phyloP scores from a whole-genome alignment of 2,888 invertebrate species.

The Synergus umbraculus region DNA sequence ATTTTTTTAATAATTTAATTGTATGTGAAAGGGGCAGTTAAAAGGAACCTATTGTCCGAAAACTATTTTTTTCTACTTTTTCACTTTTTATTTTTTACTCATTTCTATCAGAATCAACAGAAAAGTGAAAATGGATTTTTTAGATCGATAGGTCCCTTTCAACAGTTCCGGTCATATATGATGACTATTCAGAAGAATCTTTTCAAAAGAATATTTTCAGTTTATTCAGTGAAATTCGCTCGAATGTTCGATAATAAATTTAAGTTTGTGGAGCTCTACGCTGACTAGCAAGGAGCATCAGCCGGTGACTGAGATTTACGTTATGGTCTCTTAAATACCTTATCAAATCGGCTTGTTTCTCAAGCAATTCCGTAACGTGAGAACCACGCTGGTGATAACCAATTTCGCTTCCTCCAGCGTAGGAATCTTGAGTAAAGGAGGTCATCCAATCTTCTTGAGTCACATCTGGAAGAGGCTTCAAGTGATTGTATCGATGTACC shows the following conservation, averaged over 20 bases:
- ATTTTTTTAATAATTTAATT: neutral
- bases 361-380: constrained; percentile 79
- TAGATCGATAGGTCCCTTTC: too few species aligned
- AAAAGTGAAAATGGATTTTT: too few species aligned
- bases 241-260: neutral
- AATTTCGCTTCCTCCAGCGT: constrained; percentile 78
- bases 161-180: too few species aligned
- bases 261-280: constrained; percentile 56
- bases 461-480: constrained; percentile 82
- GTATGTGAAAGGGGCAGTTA: neutral
- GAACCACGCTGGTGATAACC: constrained; percentile 75
- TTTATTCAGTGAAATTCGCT: neutral
- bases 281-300: constrained; percentile 77
- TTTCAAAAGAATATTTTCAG: neutral
- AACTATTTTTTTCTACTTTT: too few species aligned
- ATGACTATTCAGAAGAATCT: neutral
- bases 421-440: constrained; percentile 78
- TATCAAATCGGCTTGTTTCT: constrained; percentile 86
- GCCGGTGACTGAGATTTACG: constrained; percentile 82
- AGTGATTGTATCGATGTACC: constrained; percentile 81
- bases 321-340: constrained; percentile 84
- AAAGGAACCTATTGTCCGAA: too few species aligned
- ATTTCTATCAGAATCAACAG: too few species aligned
- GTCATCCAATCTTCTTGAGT: constrained; percentile 81
- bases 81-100: too few species aligned